These are phyloP conservation scores for Botia almorhae DNA, from an alignment of 2,797 vertebrate species.

Conservation along the genomic window DNA sequence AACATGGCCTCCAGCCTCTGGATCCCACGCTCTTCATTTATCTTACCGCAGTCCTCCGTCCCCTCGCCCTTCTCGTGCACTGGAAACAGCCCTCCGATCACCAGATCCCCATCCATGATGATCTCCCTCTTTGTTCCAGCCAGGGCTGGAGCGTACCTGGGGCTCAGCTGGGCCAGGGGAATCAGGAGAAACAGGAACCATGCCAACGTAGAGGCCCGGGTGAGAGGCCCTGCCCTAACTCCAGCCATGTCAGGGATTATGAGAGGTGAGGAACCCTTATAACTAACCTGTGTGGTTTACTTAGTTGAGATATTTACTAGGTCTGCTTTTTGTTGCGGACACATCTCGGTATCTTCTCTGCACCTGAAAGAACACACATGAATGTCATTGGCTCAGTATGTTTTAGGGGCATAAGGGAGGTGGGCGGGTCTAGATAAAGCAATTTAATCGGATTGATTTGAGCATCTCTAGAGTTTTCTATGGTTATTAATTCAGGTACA, in stretches of 20 bases:
- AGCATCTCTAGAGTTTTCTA: too few species aligned
- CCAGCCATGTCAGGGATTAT: slow-evolving; percentile 37
- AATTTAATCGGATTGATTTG: slow-evolving; percentile 52
- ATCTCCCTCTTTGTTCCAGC: slow-evolving; percentile 89
- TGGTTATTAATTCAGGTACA: too few species aligned
- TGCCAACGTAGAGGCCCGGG: slow-evolving; percentile 61
- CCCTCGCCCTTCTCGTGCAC: slow-evolving; percentile 95
- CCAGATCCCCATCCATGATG: slow-evolving; percentile 92
- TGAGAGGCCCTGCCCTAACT: not conserved
- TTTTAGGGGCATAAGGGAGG: slow-evolving; percentile 12
- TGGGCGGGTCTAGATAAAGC: slow-evolving; percentile 34
- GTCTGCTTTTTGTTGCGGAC: slow-evolving; percentile 20
- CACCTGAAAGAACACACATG: slow-evolving; percentile 23
- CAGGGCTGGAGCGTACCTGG: slow-evolving; percentile 74
- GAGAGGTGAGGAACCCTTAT: not conserved
- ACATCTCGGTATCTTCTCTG: slow-evolving; percentile 38
- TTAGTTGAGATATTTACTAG: slow-evolving; percentile 33
- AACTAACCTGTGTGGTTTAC: slow-evolving; percentile 27
- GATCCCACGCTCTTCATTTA: slow-evolving; percentile 95
- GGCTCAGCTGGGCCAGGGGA: slow-evolving; percentile 70
- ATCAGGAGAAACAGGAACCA: slow-evolving; percentile 73
- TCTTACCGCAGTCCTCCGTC: slow-evolving; percentile 90
- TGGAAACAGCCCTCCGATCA: slow-evolving; percentile 95
- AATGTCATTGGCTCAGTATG: not conserved
- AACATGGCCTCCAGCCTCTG: slow-evolving; percentile 99